Evolutionary conservation across 2,113 vertebrate species (phyloP), one percentile per base, ranked within the genome.

Genomic region (Propithecus coquereli): DNA sequence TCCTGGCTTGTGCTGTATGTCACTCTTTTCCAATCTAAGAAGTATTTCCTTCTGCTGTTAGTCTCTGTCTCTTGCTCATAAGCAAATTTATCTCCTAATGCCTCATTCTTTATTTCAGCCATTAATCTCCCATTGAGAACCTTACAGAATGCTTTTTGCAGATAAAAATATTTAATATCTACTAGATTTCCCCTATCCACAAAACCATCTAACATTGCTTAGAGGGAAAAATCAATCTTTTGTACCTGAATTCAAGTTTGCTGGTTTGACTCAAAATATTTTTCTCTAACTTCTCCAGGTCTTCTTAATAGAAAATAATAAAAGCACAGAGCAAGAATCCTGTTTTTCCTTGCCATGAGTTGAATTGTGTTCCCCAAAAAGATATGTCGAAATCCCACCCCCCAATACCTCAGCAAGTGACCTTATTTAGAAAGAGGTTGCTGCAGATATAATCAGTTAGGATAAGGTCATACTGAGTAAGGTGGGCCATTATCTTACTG

Each of bases 61-160:
- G 63, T 90, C 95, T 96, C 96, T 94, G 68, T 92, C 98, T 87
- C 98, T 93, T 84, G 89, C 97, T 98, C 97, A 96, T 92, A 98
- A 95, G 86, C 97, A 97, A 98, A 98, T 98, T 98, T 98, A 98
- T 98, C 89, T 98, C 89, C 97, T 96, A 97, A 98, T 97, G 93
- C 89, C 89, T 95, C 97, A 82, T 94, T 97, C 94, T 98, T 98
- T 98, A 98, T 98, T 97, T 98, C 97, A 95, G 95, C 93, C 97
- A 97, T 98, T 97, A 97, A 98, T 97, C 97, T 98, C 95, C 94
- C 96, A 98, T 93, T 93, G 94, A 97, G 94, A 98, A 94, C 83
- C 95, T 94, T 89, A 97, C 94, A 91, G 90, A 97, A 97, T 89
- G 97, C 91, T 92, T 96, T 98, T 89, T 87, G 89, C 79, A 91